Conservation (phyloP, 2,888 invertebrate genomes). For the Globia sparganii region DNA sequence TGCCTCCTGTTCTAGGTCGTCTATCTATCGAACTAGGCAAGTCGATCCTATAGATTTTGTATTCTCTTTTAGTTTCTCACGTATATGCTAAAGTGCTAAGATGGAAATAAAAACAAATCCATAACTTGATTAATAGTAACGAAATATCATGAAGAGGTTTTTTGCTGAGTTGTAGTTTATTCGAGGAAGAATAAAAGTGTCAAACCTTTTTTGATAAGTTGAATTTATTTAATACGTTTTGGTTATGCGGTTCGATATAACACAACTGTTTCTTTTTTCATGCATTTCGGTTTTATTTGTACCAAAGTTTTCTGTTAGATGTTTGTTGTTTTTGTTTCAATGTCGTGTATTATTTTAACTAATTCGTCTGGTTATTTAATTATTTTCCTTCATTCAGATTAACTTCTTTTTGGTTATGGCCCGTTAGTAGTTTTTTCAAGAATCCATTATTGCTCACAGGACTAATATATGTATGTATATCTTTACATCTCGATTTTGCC, state of each 20-base stretch:
- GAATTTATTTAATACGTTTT: constrained; percentile 56
- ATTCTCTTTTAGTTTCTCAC: background rate
- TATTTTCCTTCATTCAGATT: too few species aligned
- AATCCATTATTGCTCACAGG: background rate
- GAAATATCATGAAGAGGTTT: constrained; percentile 30
- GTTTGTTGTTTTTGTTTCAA: background rate
- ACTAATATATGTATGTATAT: background rate
- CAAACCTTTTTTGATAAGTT: constrained; percentile 46
- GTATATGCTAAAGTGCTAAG: background rate
- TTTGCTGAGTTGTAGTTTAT: constrained; percentile 33
- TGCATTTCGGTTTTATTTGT: constrained; percentile 19
- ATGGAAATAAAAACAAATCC: constrained; percentile 15
- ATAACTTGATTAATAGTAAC: constrained; percentile 32
- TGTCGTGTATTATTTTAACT: background rate
- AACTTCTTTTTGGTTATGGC: background rate
- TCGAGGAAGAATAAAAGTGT: constrained; percentile 49
- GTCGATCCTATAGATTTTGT: background rate
- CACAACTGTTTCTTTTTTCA: constrained; percentile 38
- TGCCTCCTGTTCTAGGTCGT: background rate
- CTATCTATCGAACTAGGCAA: background rate
- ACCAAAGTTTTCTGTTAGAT: constrained; percentile 1
- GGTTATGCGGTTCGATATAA: constrained; percentile 30
- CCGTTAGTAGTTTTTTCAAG: background rate
- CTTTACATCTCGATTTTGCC: background rate
- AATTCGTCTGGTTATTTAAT: background rate